Conservation (phyloP, 2,113 vertebrate species). For the Myocastor coypus region DNA sequence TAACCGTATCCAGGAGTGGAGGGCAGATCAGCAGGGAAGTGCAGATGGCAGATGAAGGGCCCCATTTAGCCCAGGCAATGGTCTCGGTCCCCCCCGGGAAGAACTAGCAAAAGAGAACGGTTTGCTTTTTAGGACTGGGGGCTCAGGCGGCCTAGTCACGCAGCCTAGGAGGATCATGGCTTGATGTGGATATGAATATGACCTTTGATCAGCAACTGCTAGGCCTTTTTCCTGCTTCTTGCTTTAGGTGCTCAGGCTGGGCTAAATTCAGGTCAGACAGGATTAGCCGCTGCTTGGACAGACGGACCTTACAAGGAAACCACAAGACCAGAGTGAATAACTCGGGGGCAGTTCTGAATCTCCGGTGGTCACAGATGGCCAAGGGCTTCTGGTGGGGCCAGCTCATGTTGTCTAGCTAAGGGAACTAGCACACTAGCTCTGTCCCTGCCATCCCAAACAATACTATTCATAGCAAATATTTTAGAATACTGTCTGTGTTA, state of each 20-base stretch:
- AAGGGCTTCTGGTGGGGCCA: not conserved
- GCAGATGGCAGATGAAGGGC: not conserved
- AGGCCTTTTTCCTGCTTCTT: not conserved
- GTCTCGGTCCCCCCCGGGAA: not conserved
- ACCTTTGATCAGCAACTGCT: not conserved
- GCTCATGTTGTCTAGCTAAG: not conserved
- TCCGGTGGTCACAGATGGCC: not conserved
- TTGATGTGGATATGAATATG: not conserved
- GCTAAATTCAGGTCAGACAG: conserved; percentile 39
- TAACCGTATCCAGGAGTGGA: not conserved
- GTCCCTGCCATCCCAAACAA: not conserved
- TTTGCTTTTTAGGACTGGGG: not conserved
- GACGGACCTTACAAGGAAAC: conserved; percentile 41
- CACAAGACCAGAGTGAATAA: not conserved
- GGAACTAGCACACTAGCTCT: not conserved
- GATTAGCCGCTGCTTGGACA: not conserved
- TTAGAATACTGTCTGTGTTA: not conserved
- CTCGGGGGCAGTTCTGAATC: not conserved
- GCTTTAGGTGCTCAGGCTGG: not conserved
- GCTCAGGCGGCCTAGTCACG: too few species aligned
- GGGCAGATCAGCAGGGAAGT: conserved; percentile 10
- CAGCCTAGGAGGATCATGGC: not conserved
- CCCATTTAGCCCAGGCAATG: conserved; percentile 16
- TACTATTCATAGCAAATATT: not conserved
- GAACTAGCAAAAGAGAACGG: not conserved